phyloP scores from a whole-genome alignment of 2,888 invertebrate genomes.

The Yponomeuta malinellus region DNA sequence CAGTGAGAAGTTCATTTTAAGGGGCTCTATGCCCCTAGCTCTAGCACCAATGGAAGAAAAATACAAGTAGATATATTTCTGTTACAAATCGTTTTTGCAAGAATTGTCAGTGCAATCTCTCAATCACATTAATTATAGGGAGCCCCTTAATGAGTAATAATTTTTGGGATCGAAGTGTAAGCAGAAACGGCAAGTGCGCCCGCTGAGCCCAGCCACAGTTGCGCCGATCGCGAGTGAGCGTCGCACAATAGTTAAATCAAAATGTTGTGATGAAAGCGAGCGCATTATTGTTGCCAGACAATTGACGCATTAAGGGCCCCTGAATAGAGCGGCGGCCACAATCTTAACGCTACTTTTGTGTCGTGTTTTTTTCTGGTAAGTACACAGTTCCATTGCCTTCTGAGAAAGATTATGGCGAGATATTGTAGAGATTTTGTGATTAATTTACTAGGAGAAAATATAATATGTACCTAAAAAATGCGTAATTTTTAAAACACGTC shows the following conservation, averaged over 20 bases:
- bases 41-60: too few species aligned
- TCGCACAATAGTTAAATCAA: conserved; percentile 32
- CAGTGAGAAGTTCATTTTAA: too few species aligned
- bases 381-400: neutral
- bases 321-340: conserved; percentile 25
- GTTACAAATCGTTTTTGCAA: too few species aligned
- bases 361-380: neutral
- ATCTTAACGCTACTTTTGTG: conserved; percentile 33
- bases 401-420: neutral
- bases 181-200: neutral
- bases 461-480: too few species aligned
- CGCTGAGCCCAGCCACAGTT: conserved; percentile 21
- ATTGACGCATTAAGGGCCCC: conserved; percentile 45
- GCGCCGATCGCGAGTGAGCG: conserved; percentile 1
- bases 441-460: too few species aligned
- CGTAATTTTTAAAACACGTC: too few species aligned
- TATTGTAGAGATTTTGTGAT: too few species aligned
- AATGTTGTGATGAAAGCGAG: conserved; percentile 42
- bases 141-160: neutral
- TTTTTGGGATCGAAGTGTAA: neutral
- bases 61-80: too few species aligned
- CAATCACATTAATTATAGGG: too few species aligned
- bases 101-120: too few species aligned
- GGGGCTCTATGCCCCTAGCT: too few species aligned
- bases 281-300: conserved; percentile 38